phyloP scores from a whole-genome alignment of 2,797 vertebrate genomes.

The Lagorchestes hirsutus region DNA sequence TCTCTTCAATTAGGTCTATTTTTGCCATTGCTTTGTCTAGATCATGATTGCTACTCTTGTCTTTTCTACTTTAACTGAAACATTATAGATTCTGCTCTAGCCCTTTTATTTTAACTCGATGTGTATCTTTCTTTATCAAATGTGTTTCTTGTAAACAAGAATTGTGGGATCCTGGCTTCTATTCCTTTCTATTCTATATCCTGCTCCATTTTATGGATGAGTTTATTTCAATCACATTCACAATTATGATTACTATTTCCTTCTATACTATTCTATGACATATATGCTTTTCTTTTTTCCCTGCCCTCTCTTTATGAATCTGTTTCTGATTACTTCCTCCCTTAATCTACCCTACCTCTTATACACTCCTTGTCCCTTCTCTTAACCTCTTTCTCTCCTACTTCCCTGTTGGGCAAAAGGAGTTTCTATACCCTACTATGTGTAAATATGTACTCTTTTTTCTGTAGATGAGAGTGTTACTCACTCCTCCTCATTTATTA shows the following conservation, averaged over 20 bases:
- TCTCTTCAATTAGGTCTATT: background rate
- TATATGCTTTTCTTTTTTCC: too few species aligned
- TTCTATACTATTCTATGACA: too few species aligned
- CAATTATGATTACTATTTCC: too few species aligned
- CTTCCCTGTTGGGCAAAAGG: too few species aligned
- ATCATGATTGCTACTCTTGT: background rate
- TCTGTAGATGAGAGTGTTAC: background rate
- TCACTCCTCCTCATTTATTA: background rate
- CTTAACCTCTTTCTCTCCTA: background rate
- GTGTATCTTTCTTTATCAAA: background rate
- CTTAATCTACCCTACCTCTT: too few species aligned
- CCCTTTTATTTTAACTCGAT: background rate
- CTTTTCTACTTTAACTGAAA: background rate
- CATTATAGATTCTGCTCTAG: background rate
- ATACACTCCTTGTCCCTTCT: too few species aligned
- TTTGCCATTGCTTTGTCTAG: background rate
- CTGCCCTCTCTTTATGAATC: background rate
- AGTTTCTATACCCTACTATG: background rate
- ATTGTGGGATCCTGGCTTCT: background rate
- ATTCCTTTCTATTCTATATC: background rate
- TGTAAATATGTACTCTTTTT: background rate
- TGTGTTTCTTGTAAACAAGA: background rate
- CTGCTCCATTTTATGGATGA: background rate
- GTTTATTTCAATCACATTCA: too few species aligned
- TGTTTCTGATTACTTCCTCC: too few species aligned